Conservation (phyloP, 2,113 vertebrate genomes). For the Lepisosteus osseus region DNA sequence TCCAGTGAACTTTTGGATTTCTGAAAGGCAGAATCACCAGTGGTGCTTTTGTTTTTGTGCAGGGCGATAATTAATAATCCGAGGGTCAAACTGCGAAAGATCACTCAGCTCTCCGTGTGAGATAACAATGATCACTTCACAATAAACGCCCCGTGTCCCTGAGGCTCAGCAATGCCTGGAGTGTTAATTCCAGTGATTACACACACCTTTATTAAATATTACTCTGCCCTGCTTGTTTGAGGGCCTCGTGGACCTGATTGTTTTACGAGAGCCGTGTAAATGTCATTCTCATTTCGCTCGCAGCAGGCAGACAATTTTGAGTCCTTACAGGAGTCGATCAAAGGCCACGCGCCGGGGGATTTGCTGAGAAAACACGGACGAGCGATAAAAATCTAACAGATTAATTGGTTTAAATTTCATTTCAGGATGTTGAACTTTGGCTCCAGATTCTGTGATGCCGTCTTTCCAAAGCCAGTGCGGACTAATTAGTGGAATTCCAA, state of each 20-base stretch:
- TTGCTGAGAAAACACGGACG: constrained; percentile 91
- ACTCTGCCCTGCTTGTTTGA: constrained; percentile 87
- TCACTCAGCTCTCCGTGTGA: constrained; percentile 79
- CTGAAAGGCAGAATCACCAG: constrained; percentile 20
- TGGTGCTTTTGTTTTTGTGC: constrained; percentile 13
- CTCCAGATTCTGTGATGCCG: constrained; percentile 64
- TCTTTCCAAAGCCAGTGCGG: constrained; percentile 54
- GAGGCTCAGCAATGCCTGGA: constrained; percentile 82
- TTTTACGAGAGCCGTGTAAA: constrained; percentile 99
- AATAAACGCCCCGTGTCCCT: constrained; percentile 84
- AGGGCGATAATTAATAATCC: constrained; percentile 44
- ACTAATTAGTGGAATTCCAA: constrained; percentile 80
- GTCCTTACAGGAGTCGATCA: constrained; percentile 87
- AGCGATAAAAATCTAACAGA: constrained; percentile 91
- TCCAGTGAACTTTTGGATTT: constrained; percentile 15
- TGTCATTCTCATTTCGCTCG: constrained; percentile 91
- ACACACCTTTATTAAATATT: constrained; percentile 97
- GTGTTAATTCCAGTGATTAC: constrained; percentile 98
- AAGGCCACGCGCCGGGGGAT: constrained; percentile 94
- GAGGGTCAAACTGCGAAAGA: constrained; percentile 80
- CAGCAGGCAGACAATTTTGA: constrained; percentile 79
- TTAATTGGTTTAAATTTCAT: constrained; percentile 95
- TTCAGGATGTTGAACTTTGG: constrained; percentile 81
- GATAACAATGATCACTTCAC: constrained; percentile 84
- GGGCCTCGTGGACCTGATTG: constrained; percentile 85